Evolutionary conservation across 53 echinoderm and acorn worm genomes (phyloP).

Genomic region (Paelopatides confundens): DNA sequence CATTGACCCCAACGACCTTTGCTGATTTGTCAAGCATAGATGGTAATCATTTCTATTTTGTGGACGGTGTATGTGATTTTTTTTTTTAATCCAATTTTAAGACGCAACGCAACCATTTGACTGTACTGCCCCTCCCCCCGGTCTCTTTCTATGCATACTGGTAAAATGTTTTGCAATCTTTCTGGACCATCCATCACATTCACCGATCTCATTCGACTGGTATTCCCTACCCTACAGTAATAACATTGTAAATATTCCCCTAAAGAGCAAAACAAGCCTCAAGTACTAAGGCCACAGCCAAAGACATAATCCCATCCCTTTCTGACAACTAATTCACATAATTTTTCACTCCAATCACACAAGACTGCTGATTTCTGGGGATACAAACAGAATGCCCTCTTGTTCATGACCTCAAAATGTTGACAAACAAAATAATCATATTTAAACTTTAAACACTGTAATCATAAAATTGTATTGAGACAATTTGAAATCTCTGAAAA

Average conservation of each 20-base stretch:
- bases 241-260: neutral
- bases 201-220: neutral
- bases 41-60: neutral
- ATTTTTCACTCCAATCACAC: neutral
- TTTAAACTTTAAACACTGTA: too few relatives aligned
- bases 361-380: neutral
- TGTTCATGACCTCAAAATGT: too few relatives aligned
- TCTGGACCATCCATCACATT: conserved; percentile 14
- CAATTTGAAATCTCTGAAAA: too few relatives aligned
- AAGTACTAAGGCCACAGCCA: conserved; percentile 21
- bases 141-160: conserved; percentile 18
- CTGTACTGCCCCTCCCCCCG: neutral
- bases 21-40: neutral
- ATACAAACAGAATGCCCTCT: neutral
- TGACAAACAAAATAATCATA: too few relatives aligned
- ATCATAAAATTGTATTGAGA: too few relatives aligned
- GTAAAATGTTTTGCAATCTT: neutral
- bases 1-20: neutral
- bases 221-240: neutral
- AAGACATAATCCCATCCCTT: conserved; percentile 8
- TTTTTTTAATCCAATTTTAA: neutral
- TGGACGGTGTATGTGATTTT: conserved; percentile 1
- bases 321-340: conserved; percentile 31
- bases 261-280: conserved; percentile 14
- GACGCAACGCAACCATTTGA: conserved; percentile 31